Evolutionary conservation across 2,113 vertebrate genomes (phyloP).

Genomic region (Triplophysa tibetana): DNA sequence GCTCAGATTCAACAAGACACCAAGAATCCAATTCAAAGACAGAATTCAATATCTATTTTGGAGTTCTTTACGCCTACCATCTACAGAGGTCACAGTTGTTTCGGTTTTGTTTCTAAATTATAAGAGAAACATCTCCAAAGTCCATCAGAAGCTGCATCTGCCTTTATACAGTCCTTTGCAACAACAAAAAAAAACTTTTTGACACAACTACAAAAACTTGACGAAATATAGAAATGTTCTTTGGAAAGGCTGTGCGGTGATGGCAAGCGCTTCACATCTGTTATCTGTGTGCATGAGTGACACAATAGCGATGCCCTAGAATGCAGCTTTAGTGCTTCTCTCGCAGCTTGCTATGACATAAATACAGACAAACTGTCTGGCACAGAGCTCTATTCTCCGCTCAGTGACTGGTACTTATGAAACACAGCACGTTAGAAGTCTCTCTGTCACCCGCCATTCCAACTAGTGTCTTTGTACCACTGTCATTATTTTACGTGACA

Average conservation of each 20-base stretch:
- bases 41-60: too few relatives aligned
- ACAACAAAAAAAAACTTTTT: not conserved
- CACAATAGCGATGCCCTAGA: slow-evolving; percentile 2
- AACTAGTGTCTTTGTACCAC: slow-evolving; percentile 17
- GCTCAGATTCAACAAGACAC: too few relatives aligned
- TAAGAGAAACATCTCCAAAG: not conserved
- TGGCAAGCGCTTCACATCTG: slow-evolving; percentile 2
- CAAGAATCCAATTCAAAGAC: too few relatives aligned
- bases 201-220: not conserved
- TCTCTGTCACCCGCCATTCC: slow-evolving; percentile 9
- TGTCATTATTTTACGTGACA: slow-evolving; percentile 24
- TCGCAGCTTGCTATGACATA: slow-evolving; percentile 22
- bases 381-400: slow-evolving; percentile 12
- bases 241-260: slow-evolving; percentile 1
- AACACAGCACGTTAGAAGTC: slow-evolving; percentile 26
- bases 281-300: slow-evolving; percentile 9
- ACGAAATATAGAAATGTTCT: not conserved
- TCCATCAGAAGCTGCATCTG: not conserved
- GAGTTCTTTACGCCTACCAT: too few relatives aligned
- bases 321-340: slow-evolving; percentile 34
- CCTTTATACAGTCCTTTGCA: not conserved
- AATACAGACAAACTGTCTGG: slow-evolving; percentile 16
- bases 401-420: slow-evolving; percentile 27
- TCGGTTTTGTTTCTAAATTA: too few relatives aligned
- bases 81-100: too few relatives aligned